These are phyloP conservation scores for Halcyon senegalensis DNA, from an alignment of 2,113 vertebrate genomes.

Conservation along the genomic window DNA sequence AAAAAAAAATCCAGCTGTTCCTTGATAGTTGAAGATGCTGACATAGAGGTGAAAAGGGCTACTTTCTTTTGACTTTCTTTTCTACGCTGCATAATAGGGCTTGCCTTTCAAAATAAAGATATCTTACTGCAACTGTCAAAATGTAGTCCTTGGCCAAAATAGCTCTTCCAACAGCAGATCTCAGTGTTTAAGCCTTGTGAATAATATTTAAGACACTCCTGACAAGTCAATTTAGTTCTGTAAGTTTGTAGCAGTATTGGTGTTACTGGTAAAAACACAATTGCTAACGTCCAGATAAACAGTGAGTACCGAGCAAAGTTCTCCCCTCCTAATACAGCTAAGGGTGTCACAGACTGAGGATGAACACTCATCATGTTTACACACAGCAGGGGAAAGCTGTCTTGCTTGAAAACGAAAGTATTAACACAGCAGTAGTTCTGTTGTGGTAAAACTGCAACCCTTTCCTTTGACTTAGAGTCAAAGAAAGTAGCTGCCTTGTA, in stretches of 20 bases:
- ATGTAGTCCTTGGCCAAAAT: background rate
- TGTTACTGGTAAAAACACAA: background rate
- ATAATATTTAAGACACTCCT: background rate
- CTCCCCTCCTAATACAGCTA: background rate
- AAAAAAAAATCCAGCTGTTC: background rate
- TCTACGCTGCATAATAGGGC: background rate
- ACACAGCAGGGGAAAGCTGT: background rate
- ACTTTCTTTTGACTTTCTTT: background rate
- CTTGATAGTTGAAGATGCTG: background rate
- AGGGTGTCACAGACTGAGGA: background rate
- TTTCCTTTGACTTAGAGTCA: background rate
- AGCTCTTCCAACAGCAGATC: background rate
- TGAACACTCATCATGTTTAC: background rate
- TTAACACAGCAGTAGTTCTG: background rate
- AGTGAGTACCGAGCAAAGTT: background rate
- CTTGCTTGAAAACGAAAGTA: background rate
- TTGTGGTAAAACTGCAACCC: background rate
- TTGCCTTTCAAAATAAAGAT: background rate
- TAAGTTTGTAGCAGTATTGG: background rate
- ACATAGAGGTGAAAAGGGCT: background rate
- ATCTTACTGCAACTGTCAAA: background rate
- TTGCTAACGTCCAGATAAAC: background rate
- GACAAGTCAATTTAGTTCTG: background rate
- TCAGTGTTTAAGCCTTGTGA: background rate
- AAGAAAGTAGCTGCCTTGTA: background rate